phyloP scores from a whole-genome alignment of 1,140 invertebrate species.

The Drosophila bocqueti region DNA sequence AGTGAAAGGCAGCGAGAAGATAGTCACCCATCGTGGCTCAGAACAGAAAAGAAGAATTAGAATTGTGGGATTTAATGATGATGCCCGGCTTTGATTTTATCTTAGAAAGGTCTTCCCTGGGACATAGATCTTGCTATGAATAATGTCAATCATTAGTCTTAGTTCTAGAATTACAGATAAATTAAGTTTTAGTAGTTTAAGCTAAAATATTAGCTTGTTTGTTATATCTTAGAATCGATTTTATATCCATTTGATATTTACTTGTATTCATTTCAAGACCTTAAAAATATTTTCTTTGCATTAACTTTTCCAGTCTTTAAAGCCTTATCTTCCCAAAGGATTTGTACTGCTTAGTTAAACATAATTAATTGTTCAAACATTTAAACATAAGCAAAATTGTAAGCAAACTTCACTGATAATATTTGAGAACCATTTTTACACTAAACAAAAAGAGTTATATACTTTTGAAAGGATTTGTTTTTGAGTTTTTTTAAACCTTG shows the following conservation, averaged over 20 bases:
- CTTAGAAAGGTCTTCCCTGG: background rate
- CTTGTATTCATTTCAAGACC: background rate
- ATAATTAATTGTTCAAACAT: conserved; percentile 39
- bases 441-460: background rate
- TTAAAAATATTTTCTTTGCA: background rate
- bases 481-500: no score
- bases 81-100: background rate
- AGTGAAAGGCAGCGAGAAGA: conserved; percentile 1
- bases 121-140: background rate
- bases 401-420: background rate
- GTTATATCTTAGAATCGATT: background rate
- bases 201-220: no score
- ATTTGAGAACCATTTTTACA: background rate
- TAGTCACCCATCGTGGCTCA: background rate
- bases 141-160: background rate
- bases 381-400: conserved; percentile 1
- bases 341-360: conserved; percentile 13
- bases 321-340: background rate
- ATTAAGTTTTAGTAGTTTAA: no score
- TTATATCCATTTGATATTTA: background rate
- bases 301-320: background rate
- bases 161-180: background rate
- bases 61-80: conserved; percentile 10
- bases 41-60: background rate
- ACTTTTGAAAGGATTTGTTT: background rate